Evolutionary conservation across 2,797 vertebrate genomes (phyloP).

Genomic region (Cyprinella venusta): DNA sequence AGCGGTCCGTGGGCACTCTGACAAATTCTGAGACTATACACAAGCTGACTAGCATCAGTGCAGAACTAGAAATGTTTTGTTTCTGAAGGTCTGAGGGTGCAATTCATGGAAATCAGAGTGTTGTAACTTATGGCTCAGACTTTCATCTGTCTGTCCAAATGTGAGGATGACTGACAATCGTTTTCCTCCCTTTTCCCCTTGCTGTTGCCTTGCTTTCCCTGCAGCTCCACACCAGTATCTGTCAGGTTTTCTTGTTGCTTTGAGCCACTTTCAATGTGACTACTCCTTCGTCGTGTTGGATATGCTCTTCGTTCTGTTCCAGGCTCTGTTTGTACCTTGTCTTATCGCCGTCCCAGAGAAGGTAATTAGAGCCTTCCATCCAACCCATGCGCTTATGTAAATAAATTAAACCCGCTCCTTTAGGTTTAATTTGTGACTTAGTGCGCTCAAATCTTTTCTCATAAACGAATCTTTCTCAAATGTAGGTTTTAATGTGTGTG

Average conservation of each 20-base stretch:
- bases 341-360: slow-evolving; percentile 41
- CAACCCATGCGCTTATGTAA: slow-evolving; percentile 25
- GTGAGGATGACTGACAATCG: neutral
- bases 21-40: slow-evolving; percentile 22
- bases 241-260: slow-evolving; percentile 12
- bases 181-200: neutral
- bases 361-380: slow-evolving; percentile 41
- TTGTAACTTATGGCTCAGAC: neutral
- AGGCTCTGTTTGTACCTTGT: slow-evolving; percentile 31
- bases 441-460: slow-evolving; percentile 21
- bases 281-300: neutral
- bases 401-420: slow-evolving; percentile 40
- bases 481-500: neutral
- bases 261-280: neutral
- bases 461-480: slow-evolving; percentile 31
- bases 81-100: neutral
- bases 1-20: neutral
- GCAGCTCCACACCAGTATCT: neutral
- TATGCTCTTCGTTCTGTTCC: neutral
- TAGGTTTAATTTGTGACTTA: slow-evolving; percentile 33
- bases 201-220: neutral
- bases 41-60: slow-evolving; percentile 25
- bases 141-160: neutral
- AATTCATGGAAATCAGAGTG: slow-evolving; percentile 24
- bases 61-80: neutral